Conservation (phyloP, 2,797 vertebrate species). For the Poecilia picta region DNA sequence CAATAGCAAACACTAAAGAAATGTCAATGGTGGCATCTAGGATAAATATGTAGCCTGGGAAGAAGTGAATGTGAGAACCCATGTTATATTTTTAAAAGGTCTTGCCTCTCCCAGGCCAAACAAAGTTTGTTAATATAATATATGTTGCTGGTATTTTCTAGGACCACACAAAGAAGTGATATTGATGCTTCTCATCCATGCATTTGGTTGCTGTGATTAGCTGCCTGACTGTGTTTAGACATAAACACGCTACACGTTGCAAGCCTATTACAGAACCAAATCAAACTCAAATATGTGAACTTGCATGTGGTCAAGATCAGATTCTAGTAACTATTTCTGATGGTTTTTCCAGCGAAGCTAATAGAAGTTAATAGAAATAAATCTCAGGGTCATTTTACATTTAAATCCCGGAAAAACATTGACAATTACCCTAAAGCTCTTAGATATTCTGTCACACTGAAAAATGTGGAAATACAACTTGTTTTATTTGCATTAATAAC, state of each 20-base stretch:
- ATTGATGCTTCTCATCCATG: background rate
- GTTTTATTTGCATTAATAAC: background rate
- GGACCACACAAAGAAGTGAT: background rate
- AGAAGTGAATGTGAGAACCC: constrained; percentile 2
- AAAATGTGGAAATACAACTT: background rate
- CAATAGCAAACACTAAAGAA: constrained; percentile 5
- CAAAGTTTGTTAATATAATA: background rate
- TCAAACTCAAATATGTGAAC: background rate
- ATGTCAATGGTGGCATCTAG: constrained; percentile 19
- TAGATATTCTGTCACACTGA: background rate
- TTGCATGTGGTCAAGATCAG: background rate
- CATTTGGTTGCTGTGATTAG: background rate
- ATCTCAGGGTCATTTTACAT: background rate
- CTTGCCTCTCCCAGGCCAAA: constrained; percentile 1
- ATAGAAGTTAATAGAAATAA: background rate
- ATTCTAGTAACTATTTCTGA: background rate
- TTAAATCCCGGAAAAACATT: background rate
- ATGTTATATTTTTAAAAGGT: constrained; percentile 12
- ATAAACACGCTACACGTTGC: background rate
- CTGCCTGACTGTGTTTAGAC: background rate
- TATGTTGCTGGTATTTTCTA: background rate
- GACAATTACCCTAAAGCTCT: background rate
- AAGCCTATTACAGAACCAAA: background rate
- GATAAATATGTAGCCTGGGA: constrained; percentile 16
- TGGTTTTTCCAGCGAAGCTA: background rate